These are phyloP conservation scores for Trematocara zebra DNA, from an alignment of 2,113 vertebrate species.

Conservation along the genomic window DNA sequence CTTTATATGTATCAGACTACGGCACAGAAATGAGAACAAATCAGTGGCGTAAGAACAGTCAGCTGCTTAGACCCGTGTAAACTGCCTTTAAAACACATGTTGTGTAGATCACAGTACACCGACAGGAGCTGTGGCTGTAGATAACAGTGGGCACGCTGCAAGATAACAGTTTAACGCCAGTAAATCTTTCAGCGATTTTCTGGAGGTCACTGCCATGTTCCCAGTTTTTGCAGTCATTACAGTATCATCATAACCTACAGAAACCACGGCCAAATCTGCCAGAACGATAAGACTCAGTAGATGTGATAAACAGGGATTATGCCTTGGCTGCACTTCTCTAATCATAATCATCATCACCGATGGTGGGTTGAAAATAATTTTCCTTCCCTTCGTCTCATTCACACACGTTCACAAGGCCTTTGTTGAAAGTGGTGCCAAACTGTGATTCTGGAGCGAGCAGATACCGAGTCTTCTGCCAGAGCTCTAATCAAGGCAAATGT, in stretches of 20 bases:
- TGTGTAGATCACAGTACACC: not conserved
- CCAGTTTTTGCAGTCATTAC: not conserved
- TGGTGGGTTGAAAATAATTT: not conserved
- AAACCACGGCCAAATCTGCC: not conserved
- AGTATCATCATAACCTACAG: not conserved
- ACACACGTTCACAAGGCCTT: not conserved
- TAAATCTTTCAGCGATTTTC: not conserved
- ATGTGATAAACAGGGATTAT: conserved; percentile 11
- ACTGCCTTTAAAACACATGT: not conserved
- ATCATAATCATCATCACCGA: conserved; percentile 15
- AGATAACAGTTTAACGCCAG: not conserved
- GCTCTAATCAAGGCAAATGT: conserved; percentile 44
- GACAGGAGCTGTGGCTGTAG: not conserved
- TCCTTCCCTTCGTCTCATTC: not conserved
- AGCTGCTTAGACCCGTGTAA: not conserved
- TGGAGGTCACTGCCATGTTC: not conserved
- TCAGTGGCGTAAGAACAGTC: not conserved
- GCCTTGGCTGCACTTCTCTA: not conserved
- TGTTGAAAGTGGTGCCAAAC: not conserved
- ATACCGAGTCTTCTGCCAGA: conserved; percentile 10
- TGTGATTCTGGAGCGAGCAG: not conserved
- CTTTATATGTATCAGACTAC: not conserved
- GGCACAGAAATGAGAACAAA: not conserved
- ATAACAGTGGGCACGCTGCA: not conserved
- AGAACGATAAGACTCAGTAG: not conserved